Evolutionary conservation across 1,140 invertebrate species (phyloP).

Genomic region (Apis mellifera): DNA sequence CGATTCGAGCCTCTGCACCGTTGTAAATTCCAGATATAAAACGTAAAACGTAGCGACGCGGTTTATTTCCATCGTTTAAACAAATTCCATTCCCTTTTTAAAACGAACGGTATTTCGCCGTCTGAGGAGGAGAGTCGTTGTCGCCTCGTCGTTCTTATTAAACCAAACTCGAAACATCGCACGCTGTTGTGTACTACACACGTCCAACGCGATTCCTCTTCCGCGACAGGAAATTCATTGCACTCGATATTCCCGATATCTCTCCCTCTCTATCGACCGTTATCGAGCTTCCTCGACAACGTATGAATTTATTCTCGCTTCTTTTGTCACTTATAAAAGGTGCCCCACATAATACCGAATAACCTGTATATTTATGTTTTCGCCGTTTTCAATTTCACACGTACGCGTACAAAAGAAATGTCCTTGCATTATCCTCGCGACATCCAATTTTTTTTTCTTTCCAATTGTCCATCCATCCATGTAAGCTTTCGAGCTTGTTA

Average conservation of each 20-base stretch:
- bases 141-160: slow-evolving; percentile 6
- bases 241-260: not conserved
- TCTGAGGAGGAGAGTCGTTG: not conserved
- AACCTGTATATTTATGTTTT: not conserved
- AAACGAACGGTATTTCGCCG: not conserved
- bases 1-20: not conserved
- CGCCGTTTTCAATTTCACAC: not conserved
- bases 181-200: not conserved
- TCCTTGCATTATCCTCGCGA: too few relatives aligned
- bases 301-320: not conserved
- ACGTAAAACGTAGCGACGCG: too few relatives aligned
- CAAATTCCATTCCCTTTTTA: not conserved
- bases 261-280: not conserved
- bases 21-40: not conserved
- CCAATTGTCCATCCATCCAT: too few relatives aligned
- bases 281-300: not conserved
- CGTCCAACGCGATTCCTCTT: not conserved
- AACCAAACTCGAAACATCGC: not conserved
- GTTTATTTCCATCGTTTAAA: not conserved
- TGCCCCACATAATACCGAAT: not conserved
- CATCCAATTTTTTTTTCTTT: too few relatives aligned
- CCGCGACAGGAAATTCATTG: not conserved
- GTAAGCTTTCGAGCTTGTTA: too few relatives aligned
- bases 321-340: not conserved
- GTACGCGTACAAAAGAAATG: not conserved